Percentiles rank a stretch among this genome's conserved stretches.
phyloP scores from a whole-genome alignment of 2,797 vertebrate species.

The Gallirallus australis region DNA sequence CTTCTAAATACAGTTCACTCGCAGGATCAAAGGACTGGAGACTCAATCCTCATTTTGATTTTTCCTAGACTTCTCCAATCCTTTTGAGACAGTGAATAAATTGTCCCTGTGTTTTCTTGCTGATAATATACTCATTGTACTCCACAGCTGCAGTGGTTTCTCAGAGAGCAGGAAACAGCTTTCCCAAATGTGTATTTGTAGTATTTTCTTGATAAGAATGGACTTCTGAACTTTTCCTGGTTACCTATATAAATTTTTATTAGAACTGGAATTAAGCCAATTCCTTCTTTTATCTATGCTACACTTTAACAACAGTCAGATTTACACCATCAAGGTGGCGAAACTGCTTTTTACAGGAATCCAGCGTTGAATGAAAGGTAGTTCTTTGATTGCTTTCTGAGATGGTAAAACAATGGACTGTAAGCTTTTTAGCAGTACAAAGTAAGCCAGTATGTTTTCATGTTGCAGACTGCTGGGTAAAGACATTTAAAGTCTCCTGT shows the following conservation, averaged over 20 bases:
- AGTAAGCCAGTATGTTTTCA: not conserved
- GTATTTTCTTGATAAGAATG: not conserved
- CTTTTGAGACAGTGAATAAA: not conserved
- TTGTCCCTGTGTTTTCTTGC: not conserved
- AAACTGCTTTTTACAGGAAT: not conserved
- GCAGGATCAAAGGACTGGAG: not conserved
- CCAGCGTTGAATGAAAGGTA: not conserved
- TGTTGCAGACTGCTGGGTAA: not conserved
- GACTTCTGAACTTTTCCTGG: not conserved
- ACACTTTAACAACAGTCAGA: not conserved
- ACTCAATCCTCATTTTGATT: not conserved
- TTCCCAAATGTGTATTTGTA: not conserved
- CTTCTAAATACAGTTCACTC: not conserved
- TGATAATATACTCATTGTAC: not conserved
- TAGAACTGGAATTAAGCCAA: not conserved
- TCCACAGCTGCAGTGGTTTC: not conserved
- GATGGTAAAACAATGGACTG: not conserved
- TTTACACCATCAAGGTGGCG: not conserved
- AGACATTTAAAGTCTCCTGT: not conserved
- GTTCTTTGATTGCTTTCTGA: not conserved
- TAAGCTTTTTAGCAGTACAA: not conserved
- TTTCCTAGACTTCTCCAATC: not conserved
- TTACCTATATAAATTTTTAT: not conserved
- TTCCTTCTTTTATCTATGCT: not conserved
- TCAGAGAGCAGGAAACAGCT: not conserved